phyloP scores from a whole-genome alignment of 2,888 invertebrate species.

The Pocota personata region DNA sequence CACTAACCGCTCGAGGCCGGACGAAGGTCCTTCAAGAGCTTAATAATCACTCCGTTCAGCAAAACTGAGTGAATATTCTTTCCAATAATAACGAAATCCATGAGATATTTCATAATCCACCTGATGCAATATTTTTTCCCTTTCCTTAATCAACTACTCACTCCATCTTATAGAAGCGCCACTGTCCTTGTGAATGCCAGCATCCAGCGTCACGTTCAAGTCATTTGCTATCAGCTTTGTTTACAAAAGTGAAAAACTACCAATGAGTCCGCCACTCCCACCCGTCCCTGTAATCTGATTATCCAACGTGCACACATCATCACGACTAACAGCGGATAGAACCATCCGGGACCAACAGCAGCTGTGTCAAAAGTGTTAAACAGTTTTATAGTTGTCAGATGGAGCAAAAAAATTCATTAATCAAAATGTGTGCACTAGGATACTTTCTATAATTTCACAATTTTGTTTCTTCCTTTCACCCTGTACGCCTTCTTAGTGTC shows the following conservation, averaged over 20 bases:
- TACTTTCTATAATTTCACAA: slow-evolving; percentile 53
- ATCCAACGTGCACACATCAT: slow-evolving; percentile 17
- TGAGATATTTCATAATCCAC: neutral
- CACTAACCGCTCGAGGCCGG: too few relatives aligned
- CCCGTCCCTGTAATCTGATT: slow-evolving; percentile 30
- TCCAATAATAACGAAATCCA: too few relatives aligned
- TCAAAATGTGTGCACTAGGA: slow-evolving; percentile 57
- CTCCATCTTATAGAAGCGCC: neutral
- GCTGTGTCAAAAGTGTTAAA: slow-evolving; percentile 70
- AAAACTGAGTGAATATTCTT: too few relatives aligned
- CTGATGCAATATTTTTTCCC: neutral
- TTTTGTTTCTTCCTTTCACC: neutral
- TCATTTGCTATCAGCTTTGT: slow-evolving; percentile 53
- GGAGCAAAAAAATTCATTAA: slow-evolving; percentile 69
- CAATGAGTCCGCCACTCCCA: slow-evolving; percentile 7
- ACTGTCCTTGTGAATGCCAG: slow-evolving; percentile 10
- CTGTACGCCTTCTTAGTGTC: slow-evolving; percentile 27
- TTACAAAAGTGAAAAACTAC: slow-evolving; percentile 44
- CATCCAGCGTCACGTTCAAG: slow-evolving; percentile 44
- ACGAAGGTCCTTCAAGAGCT: too few relatives aligned
- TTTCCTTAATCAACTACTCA: neutral
- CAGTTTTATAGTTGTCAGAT: slow-evolving; percentile 71
- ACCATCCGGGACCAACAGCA: slow-evolving; percentile 16
- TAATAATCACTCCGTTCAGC: too few relatives aligned
- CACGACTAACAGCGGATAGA: neutral